A percentile compares a stretch with the other conserved stretches of the same genome.
Evolutionary conservation across 2,113 vertebrate species (phyloP).

Genomic region (Blennius ocellaris): DNA sequence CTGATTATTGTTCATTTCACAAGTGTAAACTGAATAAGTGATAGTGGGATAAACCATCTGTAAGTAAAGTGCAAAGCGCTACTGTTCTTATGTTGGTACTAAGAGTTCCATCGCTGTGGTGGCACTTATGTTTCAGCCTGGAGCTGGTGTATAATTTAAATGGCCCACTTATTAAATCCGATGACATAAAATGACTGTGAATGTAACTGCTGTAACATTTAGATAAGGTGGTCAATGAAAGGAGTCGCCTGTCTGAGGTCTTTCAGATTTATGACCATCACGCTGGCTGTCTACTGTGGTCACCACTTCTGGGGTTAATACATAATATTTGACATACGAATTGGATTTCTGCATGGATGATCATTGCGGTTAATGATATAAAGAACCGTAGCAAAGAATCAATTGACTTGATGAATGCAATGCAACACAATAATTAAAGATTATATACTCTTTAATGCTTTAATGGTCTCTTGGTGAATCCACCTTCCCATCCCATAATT

Average conservation of each 20-base stretch:
- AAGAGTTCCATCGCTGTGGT: conserved; percentile 1
- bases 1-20: conserved; percentile 4
- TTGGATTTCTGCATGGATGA: conserved; percentile 14
- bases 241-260: conserved; percentile 22
- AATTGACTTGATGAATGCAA: conserved; percentile 24
- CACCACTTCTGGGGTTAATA: conserved; percentile 31
- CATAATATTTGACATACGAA: conserved; percentile 40
- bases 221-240: conserved; percentile 39
- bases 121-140: conserved; percentile 5
- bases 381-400: neutral
- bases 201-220: conserved; percentile 36
- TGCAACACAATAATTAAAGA: conserved; percentile 12
- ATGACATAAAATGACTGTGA: conserved; percentile 19
- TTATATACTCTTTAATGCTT: neutral
- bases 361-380: neutral
- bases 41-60: neutral
- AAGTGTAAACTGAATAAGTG: neutral
- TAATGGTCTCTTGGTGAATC: conserved; percentile 11
- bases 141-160: conserved; percentile 14
- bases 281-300: conserved; percentile 20
- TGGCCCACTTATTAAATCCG: conserved; percentile 29
- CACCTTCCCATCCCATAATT: conserved; percentile 3
- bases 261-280: conserved; percentile 44
- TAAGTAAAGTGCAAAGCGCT: neutral
- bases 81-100: too few species aligned